These are phyloP conservation scores for Trinorchestia longiramus DNA, from an alignment of 1,140 invertebrate species.

Conservation along the genomic window DNA sequence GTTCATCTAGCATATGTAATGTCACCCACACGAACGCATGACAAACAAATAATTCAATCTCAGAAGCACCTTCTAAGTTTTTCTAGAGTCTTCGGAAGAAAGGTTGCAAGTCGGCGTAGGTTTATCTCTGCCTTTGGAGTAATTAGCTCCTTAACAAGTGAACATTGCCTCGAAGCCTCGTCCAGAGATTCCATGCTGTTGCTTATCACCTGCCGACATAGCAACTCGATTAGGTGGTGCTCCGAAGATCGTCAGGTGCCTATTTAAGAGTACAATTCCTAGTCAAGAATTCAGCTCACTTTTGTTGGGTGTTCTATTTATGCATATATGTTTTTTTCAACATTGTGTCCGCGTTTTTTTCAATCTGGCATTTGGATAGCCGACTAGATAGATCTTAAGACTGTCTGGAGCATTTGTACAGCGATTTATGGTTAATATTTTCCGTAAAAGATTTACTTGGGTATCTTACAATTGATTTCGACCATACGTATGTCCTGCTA, in stretches of 20 bases:
- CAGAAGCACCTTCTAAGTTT: neutral
- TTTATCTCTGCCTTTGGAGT: constrained; percentile 23
- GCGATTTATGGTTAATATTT: neutral
- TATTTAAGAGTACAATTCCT: neutral
- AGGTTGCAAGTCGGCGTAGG: neutral
- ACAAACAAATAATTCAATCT: neutral
- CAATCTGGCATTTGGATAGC: neutral
- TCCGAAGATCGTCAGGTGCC: constrained; percentile 29
- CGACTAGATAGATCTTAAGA: neutral
- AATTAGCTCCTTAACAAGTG: constrained; percentile 50
- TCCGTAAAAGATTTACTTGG: neutral
- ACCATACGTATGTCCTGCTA: too few relatives aligned
- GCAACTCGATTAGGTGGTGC: constrained; percentile 46
- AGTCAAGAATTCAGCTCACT: constrained; percentile 11
- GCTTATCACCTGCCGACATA: constrained; percentile 43
- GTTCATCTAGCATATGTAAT: too few relatives aligned
- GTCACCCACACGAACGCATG: too few relatives aligned
- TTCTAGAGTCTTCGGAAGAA: neutral
- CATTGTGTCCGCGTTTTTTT: neutral
- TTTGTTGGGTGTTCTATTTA: neutral
- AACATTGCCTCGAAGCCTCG: constrained; percentile 16
- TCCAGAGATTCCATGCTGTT: constrained; percentile 3
- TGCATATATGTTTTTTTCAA: neutral
- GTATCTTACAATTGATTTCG: neutral
- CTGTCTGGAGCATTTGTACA: neutral